Conservation (phyloP, 2,888 invertebrate genomes). For the Spodoptera exigua region DNA sequence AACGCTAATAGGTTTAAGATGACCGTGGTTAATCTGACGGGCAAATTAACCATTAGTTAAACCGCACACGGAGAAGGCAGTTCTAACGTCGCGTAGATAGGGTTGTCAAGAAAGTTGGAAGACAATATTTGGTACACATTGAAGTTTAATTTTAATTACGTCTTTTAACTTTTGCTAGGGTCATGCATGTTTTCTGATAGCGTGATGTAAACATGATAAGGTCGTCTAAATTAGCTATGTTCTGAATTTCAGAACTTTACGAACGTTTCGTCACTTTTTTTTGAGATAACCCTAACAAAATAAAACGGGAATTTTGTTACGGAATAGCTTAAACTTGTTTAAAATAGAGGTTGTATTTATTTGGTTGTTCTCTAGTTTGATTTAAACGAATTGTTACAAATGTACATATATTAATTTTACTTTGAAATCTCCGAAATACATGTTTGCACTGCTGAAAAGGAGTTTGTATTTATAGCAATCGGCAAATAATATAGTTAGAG, state of each 20-base stretch:
- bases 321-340: conserved; percentile 48
- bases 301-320: conserved; percentile 45
- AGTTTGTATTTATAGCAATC: no score
- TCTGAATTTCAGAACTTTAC: no score
- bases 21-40: conserved; percentile 75
- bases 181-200: no score
- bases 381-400: conserved; percentile 30
- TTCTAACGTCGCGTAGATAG: conserved; percentile 41
- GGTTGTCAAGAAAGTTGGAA: conserved; percentile 35
- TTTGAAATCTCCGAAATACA: no score
- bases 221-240: no score
- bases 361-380: conserved; percentile 36
- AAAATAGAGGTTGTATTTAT: conserved; percentile 38
- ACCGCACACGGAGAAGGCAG: conserved; percentile 71
- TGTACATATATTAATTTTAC: conserved; percentile 26
- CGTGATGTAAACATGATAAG: no score
- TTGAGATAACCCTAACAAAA: conserved; percentile 39
- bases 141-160: not conserved
- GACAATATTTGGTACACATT: not conserved
- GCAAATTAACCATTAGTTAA: conserved; percentile 76
- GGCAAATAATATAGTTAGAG: no score
- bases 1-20: conserved; percentile 77
- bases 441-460: no score
- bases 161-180: no score
- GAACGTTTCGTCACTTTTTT: no score